Conservation (phyloP, 2,888 invertebrate genomes). For the Brenthis ino region DNA sequence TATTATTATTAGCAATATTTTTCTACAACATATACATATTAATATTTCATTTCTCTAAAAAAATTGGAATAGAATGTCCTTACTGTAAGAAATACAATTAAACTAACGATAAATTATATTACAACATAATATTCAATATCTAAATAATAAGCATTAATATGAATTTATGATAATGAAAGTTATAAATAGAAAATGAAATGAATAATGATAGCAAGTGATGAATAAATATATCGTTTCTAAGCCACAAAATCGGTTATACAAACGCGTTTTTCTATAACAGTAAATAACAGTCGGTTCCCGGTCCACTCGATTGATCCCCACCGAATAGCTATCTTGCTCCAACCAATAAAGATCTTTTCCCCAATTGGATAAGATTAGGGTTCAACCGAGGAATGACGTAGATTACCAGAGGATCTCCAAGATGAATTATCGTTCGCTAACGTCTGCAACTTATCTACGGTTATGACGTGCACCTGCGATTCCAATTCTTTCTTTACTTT, state of each 20-base stretch:
- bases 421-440: slow-evolving; percentile 30
- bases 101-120: too few species aligned
- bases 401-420: slow-evolving; percentile 47
- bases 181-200: slow-evolving; percentile 24
- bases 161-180: slow-evolving; percentile 11
- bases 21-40: too few species aligned
- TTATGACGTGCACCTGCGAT: slow-evolving; percentile 15
- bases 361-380: slow-evolving; percentile 65
- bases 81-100: too few species aligned
- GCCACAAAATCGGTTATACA: slow-evolving; percentile 30
- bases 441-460: slow-evolving; percentile 22
- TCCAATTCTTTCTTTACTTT: slow-evolving; percentile 6
- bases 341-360: slow-evolving; percentile 59
- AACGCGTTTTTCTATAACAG: slow-evolving; percentile 34
- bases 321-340: slow-evolving; percentile 34
- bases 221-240: slow-evolving; percentile 33
- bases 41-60: too few species aligned
- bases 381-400: slow-evolving; percentile 53
- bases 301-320: slow-evolving; percentile 36
- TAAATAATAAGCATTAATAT: not conserved
- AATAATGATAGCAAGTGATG: slow-evolving; percentile 32
- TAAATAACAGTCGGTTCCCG: slow-evolving; percentile 60
- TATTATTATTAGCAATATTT: too few species aligned
- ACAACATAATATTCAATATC: not conserved
- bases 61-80: too few species aligned